phyloP scores from a whole-genome alignment of 2,888 invertebrate species.

The Ypsolopha scabrella region DNA sequence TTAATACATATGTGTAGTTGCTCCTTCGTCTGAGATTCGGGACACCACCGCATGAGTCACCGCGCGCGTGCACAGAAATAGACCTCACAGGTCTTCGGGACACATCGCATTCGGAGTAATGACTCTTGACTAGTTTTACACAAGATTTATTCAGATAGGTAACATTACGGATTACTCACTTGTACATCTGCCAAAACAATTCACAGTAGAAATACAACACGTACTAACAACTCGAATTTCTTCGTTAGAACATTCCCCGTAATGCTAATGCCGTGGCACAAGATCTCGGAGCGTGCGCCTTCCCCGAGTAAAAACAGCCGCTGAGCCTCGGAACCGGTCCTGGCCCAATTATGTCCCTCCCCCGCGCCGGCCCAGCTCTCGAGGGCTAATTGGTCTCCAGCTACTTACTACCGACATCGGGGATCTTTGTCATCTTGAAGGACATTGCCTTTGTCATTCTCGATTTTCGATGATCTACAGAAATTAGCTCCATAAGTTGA shows the following conservation, averaged over 20 bases:
- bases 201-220: not conserved
- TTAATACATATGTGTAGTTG: not conserved
- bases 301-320: slow-evolving; percentile 16
- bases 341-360: slow-evolving; percentile 32
- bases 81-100: not conserved
- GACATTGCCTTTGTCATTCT: no score
- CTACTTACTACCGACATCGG: not conserved
- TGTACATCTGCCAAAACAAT: no score
- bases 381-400: slow-evolving; percentile 29
- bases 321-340: slow-evolving; percentile 29
- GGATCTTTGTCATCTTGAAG: not conserved
- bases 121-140: not conserved
- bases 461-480: no score
- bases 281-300: slow-evolving; percentile 2
- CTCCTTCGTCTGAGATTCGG: not conserved
- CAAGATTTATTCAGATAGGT: no score
- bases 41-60: slow-evolving; percentile 1
- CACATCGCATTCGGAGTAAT: not conserved
- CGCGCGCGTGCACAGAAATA: not conserved
- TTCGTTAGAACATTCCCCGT: not conserved
- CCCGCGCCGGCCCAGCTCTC: slow-evolving; percentile 10
- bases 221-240: not conserved
- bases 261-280: not conserved
- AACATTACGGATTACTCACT: no score
- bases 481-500: no score